phyloP scores from a whole-genome alignment of 2,113 vertebrate species.

The Elachura formosa region DNA sequence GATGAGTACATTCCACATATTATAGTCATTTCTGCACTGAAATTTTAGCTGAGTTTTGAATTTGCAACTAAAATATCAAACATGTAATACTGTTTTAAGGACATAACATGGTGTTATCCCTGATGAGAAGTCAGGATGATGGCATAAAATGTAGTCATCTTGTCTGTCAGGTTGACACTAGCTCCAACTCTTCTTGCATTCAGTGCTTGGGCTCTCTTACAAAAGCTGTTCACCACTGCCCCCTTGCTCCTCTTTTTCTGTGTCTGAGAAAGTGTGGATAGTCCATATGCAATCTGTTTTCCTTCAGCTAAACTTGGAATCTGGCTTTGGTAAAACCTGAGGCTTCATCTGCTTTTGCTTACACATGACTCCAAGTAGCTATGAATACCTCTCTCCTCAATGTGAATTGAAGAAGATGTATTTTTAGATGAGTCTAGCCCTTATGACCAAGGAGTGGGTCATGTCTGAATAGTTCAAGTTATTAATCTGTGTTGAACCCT shows the following conservation, averaged over 20 bases:
- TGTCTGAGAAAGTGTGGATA: neutral
- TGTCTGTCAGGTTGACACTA: neutral
- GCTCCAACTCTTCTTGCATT: neutral
- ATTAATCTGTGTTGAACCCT: neutral
- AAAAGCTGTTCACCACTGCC: neutral
- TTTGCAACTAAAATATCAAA: neutral
- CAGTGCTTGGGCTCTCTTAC: neutral
- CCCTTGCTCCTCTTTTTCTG: neutral
- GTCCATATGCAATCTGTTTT: neutral
- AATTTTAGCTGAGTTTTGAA: neutral
- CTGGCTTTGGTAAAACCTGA: neutral
- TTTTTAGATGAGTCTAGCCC: neutral
- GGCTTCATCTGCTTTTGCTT: conserved; percentile 45
- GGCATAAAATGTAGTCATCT: neutral
- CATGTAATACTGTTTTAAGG: neutral
- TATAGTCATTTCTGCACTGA: neutral
- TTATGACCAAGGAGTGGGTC: neutral
- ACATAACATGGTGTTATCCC: neutral
- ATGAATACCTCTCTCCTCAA: neutral
- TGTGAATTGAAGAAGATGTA: neutral
- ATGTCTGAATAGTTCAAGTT: neutral
- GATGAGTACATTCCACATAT: neutral
- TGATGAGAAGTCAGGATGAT: neutral
- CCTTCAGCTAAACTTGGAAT: neutral
- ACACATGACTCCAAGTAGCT: neutral